Conservation (phyloP, 2,797 vertebrate genomes). For the Sandelia bainsii region DNA sequence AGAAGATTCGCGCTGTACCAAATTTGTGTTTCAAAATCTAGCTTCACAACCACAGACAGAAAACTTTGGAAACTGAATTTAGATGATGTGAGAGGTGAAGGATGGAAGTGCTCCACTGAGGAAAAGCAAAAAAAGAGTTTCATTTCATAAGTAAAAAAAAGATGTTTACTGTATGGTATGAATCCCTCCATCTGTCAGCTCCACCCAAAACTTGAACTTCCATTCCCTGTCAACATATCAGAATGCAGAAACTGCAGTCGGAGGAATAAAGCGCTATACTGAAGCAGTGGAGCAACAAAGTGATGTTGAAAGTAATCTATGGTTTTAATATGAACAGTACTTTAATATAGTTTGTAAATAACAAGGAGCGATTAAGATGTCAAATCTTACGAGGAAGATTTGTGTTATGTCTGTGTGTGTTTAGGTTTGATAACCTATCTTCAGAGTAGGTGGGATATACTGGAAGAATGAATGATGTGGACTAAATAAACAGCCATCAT, state of each 20-base stretch:
- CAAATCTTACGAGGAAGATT: too few species aligned
- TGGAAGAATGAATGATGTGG: background rate
- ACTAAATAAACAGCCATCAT: background rate
- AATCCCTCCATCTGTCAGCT: conserved; percentile 64
- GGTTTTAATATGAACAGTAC: background rate
- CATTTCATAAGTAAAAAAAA: conserved; percentile 55
- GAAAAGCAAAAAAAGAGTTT: conserved; percentile 37
- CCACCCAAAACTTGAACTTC: conserved; percentile 69
- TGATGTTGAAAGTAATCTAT: background rate
- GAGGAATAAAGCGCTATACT: conserved; percentile 13
- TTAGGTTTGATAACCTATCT: background rate
- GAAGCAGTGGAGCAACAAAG: background rate
- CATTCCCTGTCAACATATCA: conserved; percentile 45
- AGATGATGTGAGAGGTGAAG: conserved; percentile 41
- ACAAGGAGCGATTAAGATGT: background rate
- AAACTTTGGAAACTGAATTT: conserved; percentile 4
- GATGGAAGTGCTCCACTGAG: conserved; percentile 26
- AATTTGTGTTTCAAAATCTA: conserved; percentile 11
- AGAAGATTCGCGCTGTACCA: background rate
- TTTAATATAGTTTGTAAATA: background rate
- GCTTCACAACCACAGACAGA: background rate
- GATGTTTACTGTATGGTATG: conserved; percentile 67
- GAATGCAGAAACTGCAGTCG: conserved; percentile 43
- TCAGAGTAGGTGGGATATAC: conserved; percentile 9
- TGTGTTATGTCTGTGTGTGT: too few species aligned